Evolutionary conservation across 2,797 vertebrate genomes (phyloP).

Genomic region (Scleropages formosus): DNA sequence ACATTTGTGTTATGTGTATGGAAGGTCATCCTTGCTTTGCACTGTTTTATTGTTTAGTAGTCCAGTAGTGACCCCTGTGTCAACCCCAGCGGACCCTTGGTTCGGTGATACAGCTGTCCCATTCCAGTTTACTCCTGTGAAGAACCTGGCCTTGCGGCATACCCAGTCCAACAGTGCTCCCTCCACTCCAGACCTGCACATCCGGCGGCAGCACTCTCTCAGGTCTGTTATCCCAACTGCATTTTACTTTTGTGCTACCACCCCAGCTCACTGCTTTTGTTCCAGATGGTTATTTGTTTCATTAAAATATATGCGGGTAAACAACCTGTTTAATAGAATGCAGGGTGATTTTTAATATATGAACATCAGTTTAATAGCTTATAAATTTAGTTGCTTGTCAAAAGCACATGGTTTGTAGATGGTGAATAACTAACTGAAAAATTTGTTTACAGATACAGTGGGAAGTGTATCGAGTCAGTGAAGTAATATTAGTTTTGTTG

Average conservation of each 20-base stretch:
- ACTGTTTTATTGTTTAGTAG: constrained; percentile 50
- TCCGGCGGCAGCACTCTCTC: constrained; percentile 73
- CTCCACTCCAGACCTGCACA: constrained; percentile 76
- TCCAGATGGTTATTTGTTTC: too few species aligned
- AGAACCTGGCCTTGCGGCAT: constrained; percentile 52
- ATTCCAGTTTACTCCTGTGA: constrained; percentile 51
- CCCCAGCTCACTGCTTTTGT: too few species aligned
- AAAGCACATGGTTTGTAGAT: too few species aligned
- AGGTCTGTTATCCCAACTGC: constrained; percentile 59
- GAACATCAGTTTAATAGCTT: too few species aligned
- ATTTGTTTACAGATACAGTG: too few species aligned
- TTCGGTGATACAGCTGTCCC: constrained; percentile 49
- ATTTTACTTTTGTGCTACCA: not conserved
- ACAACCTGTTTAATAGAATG: too few species aligned
- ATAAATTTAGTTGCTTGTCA: too few species aligned
- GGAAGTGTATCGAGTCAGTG: too few species aligned
- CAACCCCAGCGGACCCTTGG: constrained; percentile 65
- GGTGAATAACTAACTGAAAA: too few species aligned
- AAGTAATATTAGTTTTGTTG: too few species aligned
- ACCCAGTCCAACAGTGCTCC: constrained; percentile 72
- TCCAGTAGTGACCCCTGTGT: constrained; percentile 63
- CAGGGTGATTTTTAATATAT: too few species aligned
- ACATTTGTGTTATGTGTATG: not conserved
- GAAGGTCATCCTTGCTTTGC: not conserved
- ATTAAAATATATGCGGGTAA: too few species aligned